A percentile compares a stretch with the other conserved stretches of the same genome.
Conservation (phyloP, 2,113 vertebrate genomes). For the Cercocebus atys region DNA sequence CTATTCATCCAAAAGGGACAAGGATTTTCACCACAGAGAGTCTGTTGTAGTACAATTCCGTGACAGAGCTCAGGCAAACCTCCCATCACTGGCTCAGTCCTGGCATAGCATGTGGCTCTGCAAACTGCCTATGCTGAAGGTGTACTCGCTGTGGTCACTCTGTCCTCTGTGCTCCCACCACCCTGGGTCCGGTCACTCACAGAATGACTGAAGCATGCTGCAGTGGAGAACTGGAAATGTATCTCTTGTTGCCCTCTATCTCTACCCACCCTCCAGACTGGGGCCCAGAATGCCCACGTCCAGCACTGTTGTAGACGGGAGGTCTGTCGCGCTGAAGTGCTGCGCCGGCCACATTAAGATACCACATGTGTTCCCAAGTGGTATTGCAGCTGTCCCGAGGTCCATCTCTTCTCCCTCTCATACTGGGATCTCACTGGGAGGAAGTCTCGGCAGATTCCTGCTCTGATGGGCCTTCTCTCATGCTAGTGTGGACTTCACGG, state of each 20-base stretch:
- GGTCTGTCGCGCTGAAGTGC: background rate
- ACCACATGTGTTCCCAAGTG: fast-evolving
- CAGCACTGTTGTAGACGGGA: fast-evolving
- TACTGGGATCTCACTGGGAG: background rate
- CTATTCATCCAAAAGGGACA: background rate
- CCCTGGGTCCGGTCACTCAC: fast-evolving
- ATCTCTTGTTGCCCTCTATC: fast-evolving
- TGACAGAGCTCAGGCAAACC: background rate
- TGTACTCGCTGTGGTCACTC: fast-evolving
- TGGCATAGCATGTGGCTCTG: background rate
- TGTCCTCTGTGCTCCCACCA: background rate
- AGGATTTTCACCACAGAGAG: background rate
- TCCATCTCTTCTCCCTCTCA: background rate
- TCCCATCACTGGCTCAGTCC: fast-evolving
- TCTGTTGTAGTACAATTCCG: fast-evolving
- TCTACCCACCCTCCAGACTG: background rate
- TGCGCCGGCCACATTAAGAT: fast-evolving
- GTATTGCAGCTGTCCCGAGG: fast-evolving
- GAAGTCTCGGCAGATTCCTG: fast-evolving
- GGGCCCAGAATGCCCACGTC: too few species aligned
- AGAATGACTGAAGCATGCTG: fast-evolving
- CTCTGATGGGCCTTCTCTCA: fast-evolving
- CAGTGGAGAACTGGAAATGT: fast-evolving
- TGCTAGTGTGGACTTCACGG: background rate
- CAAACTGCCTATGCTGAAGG: too few species aligned